Percentiles rank a stretch among this genome's conserved stretches.
These are phyloP conservation scores for Agrochola macilenta DNA, from an alignment of 2,888 invertebrate species.

Conservation along the genomic window DNA sequence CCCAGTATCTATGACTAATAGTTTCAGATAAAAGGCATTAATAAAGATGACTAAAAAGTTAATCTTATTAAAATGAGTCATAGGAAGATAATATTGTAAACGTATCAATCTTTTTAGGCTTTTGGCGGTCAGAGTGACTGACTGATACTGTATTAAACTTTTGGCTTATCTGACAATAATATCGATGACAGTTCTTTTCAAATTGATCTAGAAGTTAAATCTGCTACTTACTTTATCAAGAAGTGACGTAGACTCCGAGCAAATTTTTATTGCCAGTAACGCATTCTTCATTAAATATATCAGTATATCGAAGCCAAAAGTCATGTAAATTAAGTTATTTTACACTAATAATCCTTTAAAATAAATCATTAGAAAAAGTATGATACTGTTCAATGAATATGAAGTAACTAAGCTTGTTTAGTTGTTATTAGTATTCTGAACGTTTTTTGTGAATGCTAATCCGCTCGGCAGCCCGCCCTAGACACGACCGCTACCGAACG, in stretches of 20 bases:
- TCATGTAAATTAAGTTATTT: neutral
- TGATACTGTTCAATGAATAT: neutral
- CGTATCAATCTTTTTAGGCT: conserved; percentile 8
- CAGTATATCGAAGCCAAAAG: neutral
- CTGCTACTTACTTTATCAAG: neutral
- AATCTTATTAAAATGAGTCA: conserved; percentile 20
- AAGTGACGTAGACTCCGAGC: neutral
- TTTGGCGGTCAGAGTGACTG: neutral
- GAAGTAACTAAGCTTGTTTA: conserved; percentile 31
- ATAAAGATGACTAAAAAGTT: neutral
- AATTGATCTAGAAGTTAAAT: conserved; percentile 16
- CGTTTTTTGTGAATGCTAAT: conserved; percentile 59
- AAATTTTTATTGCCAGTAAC: conserved; percentile 5
- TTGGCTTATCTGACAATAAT: conserved; percentile 19
- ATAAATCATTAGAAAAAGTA: conserved; percentile 20
- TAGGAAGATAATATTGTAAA: conserved; percentile 18
- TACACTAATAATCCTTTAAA: neutral
- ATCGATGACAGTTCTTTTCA: conserved; percentile 15
- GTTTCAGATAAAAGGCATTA: neutral
- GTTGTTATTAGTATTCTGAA: conserved; percentile 57
- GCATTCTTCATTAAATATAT: conserved; percentile 3
- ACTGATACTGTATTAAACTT: conserved; percentile 16
- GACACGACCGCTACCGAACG: conserved; percentile 58
- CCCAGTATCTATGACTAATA: neutral
- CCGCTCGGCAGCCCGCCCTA: conserved; percentile 47